Evolutionary conservation across 2,888 invertebrate species (phyloP).

Genomic region (Allacma fusca): DNA sequence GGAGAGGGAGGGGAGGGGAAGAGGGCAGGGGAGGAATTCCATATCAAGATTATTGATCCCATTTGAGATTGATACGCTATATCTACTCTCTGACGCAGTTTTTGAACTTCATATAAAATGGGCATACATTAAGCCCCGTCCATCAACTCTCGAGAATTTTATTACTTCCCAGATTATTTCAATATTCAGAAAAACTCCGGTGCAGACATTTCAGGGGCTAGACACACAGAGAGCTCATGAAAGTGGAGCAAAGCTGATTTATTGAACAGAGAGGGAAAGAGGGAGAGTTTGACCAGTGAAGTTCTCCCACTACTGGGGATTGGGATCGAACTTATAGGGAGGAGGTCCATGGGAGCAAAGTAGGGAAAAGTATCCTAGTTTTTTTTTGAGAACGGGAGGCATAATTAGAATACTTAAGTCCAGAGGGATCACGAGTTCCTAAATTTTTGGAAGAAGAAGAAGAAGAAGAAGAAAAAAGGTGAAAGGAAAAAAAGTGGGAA

Average conservation of each 20-base stretch:
- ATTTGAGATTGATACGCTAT: not conserved
- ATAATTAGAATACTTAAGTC: slow-evolving; percentile 1
- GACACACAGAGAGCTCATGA: not conserved
- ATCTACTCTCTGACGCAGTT: slow-evolving; percentile 10
- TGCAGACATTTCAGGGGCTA: too few species aligned
- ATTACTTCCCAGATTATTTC: slow-evolving; percentile 7
- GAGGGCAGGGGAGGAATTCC: not conserved
- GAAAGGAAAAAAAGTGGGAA: not conserved
- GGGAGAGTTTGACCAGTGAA: not conserved
- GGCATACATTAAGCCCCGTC: slow-evolving; percentile 10
- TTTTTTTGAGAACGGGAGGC: not conserved
- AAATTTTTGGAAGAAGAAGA: not conserved
- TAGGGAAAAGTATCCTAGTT: not conserved
- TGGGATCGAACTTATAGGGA: too few species aligned
- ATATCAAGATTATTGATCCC: not conserved
- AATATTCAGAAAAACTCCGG: not conserved
- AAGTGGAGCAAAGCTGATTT: not conserved
- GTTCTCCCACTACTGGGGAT: too few species aligned
- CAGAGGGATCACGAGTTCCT: not conserved
- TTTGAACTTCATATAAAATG: not conserved
- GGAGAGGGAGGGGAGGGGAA: not conserved
- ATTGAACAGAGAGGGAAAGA: not conserved
- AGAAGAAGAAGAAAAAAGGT: not conserved
- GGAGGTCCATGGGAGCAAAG: not conserved
- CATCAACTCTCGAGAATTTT: slow-evolving; percentile 12